Evolutionary conservation across 2,888 invertebrate species (phyloP), one percentile per base, ranked within the genome.

Genomic region (Trissoscelio sp.): DNA sequence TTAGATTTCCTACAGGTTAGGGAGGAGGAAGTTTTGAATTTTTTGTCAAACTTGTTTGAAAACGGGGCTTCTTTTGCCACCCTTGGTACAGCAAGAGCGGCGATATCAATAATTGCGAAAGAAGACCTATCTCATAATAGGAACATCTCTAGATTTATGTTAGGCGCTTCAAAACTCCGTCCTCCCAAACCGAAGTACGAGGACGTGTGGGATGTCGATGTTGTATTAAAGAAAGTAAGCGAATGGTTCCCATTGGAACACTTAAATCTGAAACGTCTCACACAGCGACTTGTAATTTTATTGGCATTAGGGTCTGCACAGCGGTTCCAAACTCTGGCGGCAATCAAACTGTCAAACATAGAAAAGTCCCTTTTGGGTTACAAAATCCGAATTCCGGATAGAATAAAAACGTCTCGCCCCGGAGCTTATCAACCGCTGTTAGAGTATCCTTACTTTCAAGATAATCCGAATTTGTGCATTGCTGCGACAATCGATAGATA

Each of bases 131-230:
- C 31, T 1, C 5, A 53, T 11, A 57, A 28, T 57, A 22, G 18
- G 16, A 34, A 34, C 12, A 18, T 57, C 4, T 18, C 37, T 24
- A 3, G 28, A 14, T 57, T 57, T 20, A 16, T 57, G 34, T 3
- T 24, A 37, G 57, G 57, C 2, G 57, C 37, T 31, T 34, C 37
- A 18, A 14, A 37, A 24, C 53, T 53, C 11, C 53, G 24, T 18
- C 53, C 28, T 1, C 18, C 53, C 14, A 28, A 53, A 14, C 57
- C 57, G 0, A 57, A 57, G 18, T 57, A 57, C 11, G 57, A 57
- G 3, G 37, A 57, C 1, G 11, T 57, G 1, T 34, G 57, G 57
- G 57, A 57, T 11, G 18, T 37, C 5, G 57, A 37, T n/a, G 11
- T 48, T 4, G 46, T 48, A 1, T 22, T 57, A 11, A 16, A n/a